phyloP scores from a whole-genome alignment of 2,113 vertebrate species.

The Oxyruncus cristatus region DNA sequence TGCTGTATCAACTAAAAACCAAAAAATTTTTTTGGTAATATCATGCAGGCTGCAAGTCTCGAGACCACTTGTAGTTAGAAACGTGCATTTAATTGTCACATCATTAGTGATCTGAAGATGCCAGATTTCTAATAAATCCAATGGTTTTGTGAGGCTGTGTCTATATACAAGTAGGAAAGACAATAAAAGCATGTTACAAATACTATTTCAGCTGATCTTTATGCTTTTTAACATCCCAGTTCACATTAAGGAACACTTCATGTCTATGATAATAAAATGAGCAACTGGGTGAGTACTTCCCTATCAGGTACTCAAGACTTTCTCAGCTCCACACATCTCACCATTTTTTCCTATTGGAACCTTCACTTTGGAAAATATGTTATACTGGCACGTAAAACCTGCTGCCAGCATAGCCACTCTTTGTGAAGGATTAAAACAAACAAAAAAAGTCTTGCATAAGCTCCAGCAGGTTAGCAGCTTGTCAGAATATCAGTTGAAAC shows the following conservation, averaged over 20 bases:
- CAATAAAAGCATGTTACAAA: background rate
- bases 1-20: background rate
- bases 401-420: background rate
- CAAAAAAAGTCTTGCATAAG: background rate
- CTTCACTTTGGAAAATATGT: background rate
- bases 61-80: background rate
- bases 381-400: background rate
- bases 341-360: background rate
- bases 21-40: no score
- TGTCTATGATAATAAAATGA: background rate
- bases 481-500: slow-evolving; percentile 29
- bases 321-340: background rate
- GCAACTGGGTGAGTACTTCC: background rate
- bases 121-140: background rate
- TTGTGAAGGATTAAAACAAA: background rate
- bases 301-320: background rate
- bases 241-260: background rate
- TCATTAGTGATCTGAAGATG: background rate
- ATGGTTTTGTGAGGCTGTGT: background rate
- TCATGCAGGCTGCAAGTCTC: background rate
- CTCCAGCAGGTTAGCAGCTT: background rate
- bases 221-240: background rate
- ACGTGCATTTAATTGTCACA: background rate
- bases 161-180: background rate
- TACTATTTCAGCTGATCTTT: background rate